Evolutionary conservation across 2,113 vertebrate genomes (phyloP).

Genomic region (Myrmophylax atrothorax): DNA sequence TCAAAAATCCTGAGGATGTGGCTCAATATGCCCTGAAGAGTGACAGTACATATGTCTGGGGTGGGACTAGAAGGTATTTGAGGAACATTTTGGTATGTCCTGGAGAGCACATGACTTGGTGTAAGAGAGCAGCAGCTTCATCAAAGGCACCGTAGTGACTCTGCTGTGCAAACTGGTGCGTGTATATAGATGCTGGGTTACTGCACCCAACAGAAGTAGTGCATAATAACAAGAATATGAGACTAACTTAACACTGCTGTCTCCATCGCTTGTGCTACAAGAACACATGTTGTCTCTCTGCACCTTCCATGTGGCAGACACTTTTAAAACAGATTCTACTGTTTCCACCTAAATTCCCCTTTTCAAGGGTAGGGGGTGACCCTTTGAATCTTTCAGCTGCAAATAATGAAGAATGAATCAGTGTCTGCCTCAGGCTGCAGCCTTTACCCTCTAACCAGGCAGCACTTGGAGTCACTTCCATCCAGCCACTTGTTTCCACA

Average conservation of each 20-base stretch:
- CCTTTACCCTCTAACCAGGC: background rate
- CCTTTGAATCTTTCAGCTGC: background rate
- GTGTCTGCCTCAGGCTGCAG: background rate
- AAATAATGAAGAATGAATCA: background rate
- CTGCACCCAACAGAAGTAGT: background rate
- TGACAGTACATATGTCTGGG: background rate
- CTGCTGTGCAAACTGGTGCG: background rate
- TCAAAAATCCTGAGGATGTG: background rate
- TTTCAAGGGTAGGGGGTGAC: background rate
- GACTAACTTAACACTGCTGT: background rate
- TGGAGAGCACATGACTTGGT: background rate
- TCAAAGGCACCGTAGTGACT: background rate
- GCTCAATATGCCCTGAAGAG: background rate
- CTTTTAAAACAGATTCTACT: background rate
- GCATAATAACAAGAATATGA: background rate
- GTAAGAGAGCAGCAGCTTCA: background rate
- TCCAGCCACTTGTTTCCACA: background rate
- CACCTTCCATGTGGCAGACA: background rate
- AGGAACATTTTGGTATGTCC: background rate
- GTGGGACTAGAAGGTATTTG: background rate
- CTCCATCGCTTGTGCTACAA: background rate
- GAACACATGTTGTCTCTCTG: rapidly evolving
- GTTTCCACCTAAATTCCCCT: background rate
- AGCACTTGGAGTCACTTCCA: background rate
- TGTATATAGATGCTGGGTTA: background rate